Base-by-base conservation (phyloP, 2,888 invertebrate genomes). In the Vandiemenella viatica region DNA sequence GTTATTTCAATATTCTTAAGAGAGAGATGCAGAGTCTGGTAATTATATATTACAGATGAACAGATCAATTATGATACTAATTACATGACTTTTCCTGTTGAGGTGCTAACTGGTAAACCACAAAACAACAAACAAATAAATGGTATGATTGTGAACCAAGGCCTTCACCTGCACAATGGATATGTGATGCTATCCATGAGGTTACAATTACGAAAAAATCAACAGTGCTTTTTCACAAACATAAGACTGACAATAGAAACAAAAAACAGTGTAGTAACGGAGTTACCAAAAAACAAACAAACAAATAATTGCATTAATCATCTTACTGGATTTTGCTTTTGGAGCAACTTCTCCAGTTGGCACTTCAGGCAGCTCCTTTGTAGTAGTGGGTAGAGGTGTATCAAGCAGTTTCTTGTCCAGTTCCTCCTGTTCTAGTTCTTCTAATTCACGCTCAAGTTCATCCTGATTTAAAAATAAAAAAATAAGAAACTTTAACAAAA, bases 371-470 rank as follows among this genome's bases (percentile, higher is more conserved):
- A 89, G 67, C 58, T 76, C 77, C 61, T 77, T 78, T 7, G 75
- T 70, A 7, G 79, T 78, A 38, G 82, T 79, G 52, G 76, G 80
- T n/a, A n/a, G n/a, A 49, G 74, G 73, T 64, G 86, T 84, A 49
- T 82, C 81, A 57, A 91, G 74, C 65, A 90, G 77, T 64, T 89
- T 83, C 62, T 83, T 82, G 67, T 90, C 90, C 55, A 91, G 75
- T 66, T 86, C 87, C 74, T 91, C 88, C 71, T 91, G 87, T 73
- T 90, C 89, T 57, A 92, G 68, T 62, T 87, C 84, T 62, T 92
- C 91, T 43, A 89, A 71, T 65, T 90, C 91, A 57, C 77, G 79
- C 63, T 89, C 87, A 41, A 92, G 73, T 60, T 92, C 91, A 57
- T 91, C 91, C 60, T 68, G 50, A 6, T 55, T 58, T 45, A 43